Evolutionary conservation across 1,140 invertebrate species (phyloP).

Genomic region (Caenorhabditis inopinata): DNA sequence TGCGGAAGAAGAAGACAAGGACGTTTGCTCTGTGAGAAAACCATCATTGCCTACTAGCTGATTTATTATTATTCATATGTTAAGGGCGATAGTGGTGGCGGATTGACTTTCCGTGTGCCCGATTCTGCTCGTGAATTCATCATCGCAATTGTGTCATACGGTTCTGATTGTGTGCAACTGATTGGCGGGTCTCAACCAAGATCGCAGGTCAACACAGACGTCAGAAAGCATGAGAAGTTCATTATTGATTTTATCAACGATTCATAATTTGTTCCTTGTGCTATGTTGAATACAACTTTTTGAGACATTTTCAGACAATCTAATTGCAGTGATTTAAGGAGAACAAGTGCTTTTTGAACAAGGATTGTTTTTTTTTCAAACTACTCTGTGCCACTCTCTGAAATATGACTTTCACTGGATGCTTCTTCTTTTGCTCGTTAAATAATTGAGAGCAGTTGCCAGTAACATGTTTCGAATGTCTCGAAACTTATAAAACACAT

Average conservation of each 20-base stretch:
- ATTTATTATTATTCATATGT: background rate
- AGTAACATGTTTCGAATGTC: too few relatives aligned
- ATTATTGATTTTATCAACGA: background rate
- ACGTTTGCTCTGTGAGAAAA: background rate
- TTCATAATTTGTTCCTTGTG: background rate
- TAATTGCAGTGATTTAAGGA: too few relatives aligned
- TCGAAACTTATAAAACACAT: too few relatives aligned
- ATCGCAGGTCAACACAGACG: background rate
- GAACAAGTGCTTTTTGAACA: too few relatives aligned
- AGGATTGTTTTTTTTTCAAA: too few relatives aligned
- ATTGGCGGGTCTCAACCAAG: background rate
- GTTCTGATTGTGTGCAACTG: background rate
- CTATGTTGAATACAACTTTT: too few relatives aligned
- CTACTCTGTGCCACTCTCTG: too few relatives aligned
- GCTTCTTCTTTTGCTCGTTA: too few relatives aligned
- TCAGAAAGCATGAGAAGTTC: conserved; percentile 23
- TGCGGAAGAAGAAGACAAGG: conserved; percentile 1
- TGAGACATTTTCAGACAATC: too few relatives aligned
- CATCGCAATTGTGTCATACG: conserved; percentile 11
- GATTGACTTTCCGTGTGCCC: background rate
- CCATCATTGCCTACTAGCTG: background rate
- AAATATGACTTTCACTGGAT: too few relatives aligned
- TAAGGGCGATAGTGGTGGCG: conserved; percentile 10
- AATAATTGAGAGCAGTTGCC: too few relatives aligned
- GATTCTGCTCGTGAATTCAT: conserved; percentile 10